Conservation (phyloP, 2,888 invertebrate species). For the Liodrosophila aerea region DNA sequence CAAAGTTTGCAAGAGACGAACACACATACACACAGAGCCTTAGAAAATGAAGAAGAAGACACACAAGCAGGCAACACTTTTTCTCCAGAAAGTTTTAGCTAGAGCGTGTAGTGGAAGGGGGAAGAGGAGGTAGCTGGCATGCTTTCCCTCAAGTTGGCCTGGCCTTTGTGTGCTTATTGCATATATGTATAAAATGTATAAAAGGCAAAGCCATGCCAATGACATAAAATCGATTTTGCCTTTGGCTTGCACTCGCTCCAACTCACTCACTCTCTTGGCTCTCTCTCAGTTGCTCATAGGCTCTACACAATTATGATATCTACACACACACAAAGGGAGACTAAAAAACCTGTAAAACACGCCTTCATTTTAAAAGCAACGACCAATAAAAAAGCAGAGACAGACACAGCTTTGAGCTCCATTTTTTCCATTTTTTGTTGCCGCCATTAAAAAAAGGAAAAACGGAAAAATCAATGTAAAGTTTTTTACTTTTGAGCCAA, state of each 20-base stretch:
- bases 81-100: constrained; percentile 64
- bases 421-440: constrained; percentile 32
- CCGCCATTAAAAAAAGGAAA: constrained; percentile 43
- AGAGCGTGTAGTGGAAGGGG: constrained; percentile 10
- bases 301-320: constrained; percentile 49
- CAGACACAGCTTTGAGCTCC: constrained; percentile 4
- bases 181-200: constrained; percentile 30
- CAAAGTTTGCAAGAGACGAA: constrained; percentile 53
- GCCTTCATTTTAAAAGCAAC: constrained; percentile 79
- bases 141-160: constrained; percentile 10
- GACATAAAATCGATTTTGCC: constrained; percentile 76
- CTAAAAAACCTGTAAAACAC: constrained; percentile 55
- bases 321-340: constrained; percentile 12
- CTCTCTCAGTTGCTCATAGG: constrained; percentile 39
- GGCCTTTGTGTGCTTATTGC: constrained; percentile 49
- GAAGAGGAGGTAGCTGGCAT: constrained; percentile 11
- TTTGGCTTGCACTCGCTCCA: constrained; percentile 20
- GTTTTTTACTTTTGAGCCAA: constrained; percentile 8
- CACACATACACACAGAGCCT: not conserved
- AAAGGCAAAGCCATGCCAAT: constrained; percentile 48
- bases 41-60: constrained; percentile 1
- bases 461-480: constrained; percentile 22
- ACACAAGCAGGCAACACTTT: constrained; percentile 48
- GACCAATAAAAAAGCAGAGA: constrained; percentile 77
- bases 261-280: constrained; percentile 1